Evolutionary conservation across 1,140 invertebrate species (phyloP).

Genomic region (Drosophila nigromelanica): DNA sequence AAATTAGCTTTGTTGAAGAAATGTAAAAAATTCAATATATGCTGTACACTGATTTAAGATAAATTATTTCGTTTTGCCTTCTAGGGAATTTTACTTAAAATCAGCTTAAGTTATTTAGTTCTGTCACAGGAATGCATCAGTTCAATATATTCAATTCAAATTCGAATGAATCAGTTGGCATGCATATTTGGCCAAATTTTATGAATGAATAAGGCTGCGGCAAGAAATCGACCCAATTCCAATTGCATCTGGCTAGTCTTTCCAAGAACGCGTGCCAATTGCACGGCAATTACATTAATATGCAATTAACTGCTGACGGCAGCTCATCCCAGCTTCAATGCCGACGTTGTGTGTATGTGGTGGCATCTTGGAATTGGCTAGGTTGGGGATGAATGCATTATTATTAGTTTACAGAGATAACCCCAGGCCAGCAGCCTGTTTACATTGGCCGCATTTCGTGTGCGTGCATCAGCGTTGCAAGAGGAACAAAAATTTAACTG

Average conservation of each 20-base stretch:
- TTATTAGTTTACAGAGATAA: constrained; percentile 38
- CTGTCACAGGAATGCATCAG: too few relatives aligned
- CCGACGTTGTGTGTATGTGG: background rate
- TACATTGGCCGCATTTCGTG: constrained; percentile 44
- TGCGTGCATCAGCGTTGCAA: background rate
- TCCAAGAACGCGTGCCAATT: constrained; percentile 43
- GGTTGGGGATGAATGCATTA: constrained; percentile 27
- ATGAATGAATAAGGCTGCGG: constrained; percentile 1
- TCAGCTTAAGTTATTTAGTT: too few relatives aligned
- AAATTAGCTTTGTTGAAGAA: too few relatives aligned
- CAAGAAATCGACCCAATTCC: constrained; percentile 18
- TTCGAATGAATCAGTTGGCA: background rate
- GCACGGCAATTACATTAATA: constrained; percentile 38
- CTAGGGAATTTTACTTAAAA: too few relatives aligned
- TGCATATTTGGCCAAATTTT: background rate
- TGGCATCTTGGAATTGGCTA: constrained; percentile 5
- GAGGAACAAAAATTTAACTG: constrained; percentile 20
- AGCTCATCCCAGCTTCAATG: constrained; percentile 4
- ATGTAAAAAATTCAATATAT: too few relatives aligned
- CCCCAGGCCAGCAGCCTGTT: constrained; percentile 33
- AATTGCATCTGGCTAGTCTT: constrained; percentile 24
- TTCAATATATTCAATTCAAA: too few relatives aligned
- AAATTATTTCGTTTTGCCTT: too few relatives aligned
- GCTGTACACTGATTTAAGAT: too few relatives aligned
- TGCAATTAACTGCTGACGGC: constrained; percentile 25